Evolutionary conservation across 2,113 vertebrate species (phyloP), one percentile per base, ranked within the genome.

Genomic region (Urocitellus parryii): DNA sequence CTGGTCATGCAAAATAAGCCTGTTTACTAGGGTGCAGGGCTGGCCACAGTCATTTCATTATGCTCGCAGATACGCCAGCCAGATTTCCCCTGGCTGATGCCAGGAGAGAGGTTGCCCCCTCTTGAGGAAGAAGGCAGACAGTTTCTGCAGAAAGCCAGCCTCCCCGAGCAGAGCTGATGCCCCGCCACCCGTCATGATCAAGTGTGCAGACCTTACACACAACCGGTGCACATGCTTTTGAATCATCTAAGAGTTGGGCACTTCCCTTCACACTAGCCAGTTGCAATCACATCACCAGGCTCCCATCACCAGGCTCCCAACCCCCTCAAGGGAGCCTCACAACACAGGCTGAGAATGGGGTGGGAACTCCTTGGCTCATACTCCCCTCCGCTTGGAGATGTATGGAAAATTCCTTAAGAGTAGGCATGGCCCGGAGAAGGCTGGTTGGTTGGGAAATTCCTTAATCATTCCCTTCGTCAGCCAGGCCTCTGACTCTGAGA

Each of bases 1-100:
- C 81, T 53, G 82, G 79, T 81, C 61, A 25, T 81, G 90, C 79
- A 93, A 73, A 89, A 79, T 73, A 83, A 94, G 74, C 74, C 74
- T 85, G 11, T 8, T 37, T 83, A 37, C 37, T 63, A 42, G 85
- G 88, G 85, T 84, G 76, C 48, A n/a, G 56, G 61, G 80, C 76
- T 24, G 37, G 68, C 58, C 2, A 1, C 7, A 42, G 72, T 42
- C 45, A 24, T 77, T 77, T 85, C 82, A 65, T 84, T 67, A 45
- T 70, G 53, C 61, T 83, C 56, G 37, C 86, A 76, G 58, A 32
- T 61, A 67, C 39, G 65, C 51, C 24, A 22, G 85, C 29, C 67
- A 77, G 74, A 61, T 82, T 56, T 88, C 70, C 90, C 39, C 63
- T 85, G 87, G 88, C 29, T 1, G 32, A 80, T 77, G 32, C 58